phyloP scores from a whole-genome alignment of 2,113 vertebrate genomes.

The Spilogale gracilis region DNA sequence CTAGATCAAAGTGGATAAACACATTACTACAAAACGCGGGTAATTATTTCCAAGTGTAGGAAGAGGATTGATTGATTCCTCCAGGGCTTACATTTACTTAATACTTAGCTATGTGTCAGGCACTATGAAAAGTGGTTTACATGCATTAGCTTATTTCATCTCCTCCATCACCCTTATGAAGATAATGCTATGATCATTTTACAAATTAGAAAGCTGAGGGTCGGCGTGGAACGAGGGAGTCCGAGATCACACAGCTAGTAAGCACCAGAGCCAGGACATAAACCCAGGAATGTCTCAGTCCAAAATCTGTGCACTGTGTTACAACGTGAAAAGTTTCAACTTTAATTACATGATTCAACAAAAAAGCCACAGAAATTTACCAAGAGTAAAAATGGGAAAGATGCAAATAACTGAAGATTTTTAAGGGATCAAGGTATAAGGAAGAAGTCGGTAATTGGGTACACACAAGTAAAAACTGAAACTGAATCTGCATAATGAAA shows the following conservation, averaged over 20 bases:
- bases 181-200: background rate
- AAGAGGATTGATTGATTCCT: background rate
- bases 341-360: constrained; percentile 4
- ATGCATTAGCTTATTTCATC: background rate
- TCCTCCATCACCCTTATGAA: background rate
- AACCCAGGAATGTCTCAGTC: background rate
- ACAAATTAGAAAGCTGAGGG: constrained; percentile 16
- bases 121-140: constrained; percentile 7
- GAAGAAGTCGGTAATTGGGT: background rate
- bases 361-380: constrained; percentile 26
- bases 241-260: background rate
- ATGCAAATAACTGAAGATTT: constrained; percentile 4
- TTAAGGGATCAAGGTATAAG: background rate
- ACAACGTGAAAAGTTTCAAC: background rate
- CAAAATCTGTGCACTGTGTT: background rate
- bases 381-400: constrained; percentile 23
- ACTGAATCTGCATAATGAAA: background rate
- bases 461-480: background rate
- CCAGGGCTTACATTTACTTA: constrained; percentile 31
- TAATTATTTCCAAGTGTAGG: constrained; percentile 3
- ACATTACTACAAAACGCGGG: background rate
- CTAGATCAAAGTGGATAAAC: constrained; percentile 2
- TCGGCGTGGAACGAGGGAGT: background rate
- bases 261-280: background rate
- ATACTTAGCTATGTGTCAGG: constrained; percentile 10